A percentile compares a stretch with the other conserved stretches of the same genome.
These are phyloP conservation scores for Ligdia adustata DNA, from an alignment of 2,888 invertebrate species.

Conservation along the genomic window DNA sequence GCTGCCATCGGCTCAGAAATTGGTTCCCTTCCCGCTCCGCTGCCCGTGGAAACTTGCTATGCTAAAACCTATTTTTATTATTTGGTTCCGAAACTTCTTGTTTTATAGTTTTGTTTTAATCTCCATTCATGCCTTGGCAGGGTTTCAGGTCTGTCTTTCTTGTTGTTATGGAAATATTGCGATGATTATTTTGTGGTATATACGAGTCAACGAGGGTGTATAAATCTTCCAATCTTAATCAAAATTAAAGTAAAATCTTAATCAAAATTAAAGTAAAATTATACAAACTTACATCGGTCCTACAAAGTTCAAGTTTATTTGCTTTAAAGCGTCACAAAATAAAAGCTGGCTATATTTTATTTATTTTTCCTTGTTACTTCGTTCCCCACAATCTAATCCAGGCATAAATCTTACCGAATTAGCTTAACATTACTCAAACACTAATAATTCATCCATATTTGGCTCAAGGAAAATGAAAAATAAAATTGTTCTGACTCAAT, in stretches of 20 bases:
- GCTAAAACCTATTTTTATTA: conserved; percentile 79
- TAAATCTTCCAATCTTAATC: no score
- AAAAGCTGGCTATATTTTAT: neutral
- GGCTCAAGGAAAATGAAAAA: conserved; percentile 69
- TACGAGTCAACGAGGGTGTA: no score
- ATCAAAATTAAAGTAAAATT: no score
- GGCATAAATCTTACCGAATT: conserved; percentile 46
- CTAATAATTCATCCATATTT: conserved; percentile 61
- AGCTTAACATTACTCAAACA: conserved; percentile 53
- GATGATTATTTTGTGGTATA: conserved; percentile 11
- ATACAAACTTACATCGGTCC: no score
- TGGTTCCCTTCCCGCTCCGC: conserved; percentile 77
- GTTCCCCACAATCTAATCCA: conserved; percentile 38
- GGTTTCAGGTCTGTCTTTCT: conserved; percentile 8
- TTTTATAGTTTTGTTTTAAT: conserved; percentile 72
- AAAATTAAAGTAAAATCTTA: no score
- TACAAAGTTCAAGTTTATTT: neutral
- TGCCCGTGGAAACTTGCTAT: conserved; percentile 76
- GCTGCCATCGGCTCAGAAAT: conserved; percentile 81
- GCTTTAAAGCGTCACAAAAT: neutral
- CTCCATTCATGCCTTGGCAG: conserved; percentile 48
- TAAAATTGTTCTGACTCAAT: conserved; percentile 71
- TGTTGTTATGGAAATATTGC: conserved; percentile 31
- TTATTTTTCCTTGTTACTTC: conserved; percentile 4
- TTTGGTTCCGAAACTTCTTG: conserved; percentile 65